These are phyloP conservation scores for Brachypodius melanocephalos DNA, from an alignment of 2,113 vertebrate genomes.

Conservation along the genomic window DNA sequence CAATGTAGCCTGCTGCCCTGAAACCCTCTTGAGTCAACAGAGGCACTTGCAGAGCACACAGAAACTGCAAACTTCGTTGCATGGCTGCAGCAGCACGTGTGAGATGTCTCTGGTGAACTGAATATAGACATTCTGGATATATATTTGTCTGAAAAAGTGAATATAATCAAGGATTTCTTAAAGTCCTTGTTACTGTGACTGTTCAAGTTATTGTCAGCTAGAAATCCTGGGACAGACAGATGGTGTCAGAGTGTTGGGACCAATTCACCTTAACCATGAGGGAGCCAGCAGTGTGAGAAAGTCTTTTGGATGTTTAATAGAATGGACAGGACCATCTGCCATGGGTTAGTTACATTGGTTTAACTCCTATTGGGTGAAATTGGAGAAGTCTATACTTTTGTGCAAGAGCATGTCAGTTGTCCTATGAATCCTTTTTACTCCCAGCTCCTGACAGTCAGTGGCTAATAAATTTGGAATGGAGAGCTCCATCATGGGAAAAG, in stretches of 20 bases:
- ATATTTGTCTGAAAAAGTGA: neutral
- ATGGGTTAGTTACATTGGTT: neutral
- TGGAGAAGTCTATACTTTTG: neutral
- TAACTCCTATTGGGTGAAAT: neutral
- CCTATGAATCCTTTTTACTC: neutral
- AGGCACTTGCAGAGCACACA: neutral
- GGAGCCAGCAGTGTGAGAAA: neutral
- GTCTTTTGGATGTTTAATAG: neutral
- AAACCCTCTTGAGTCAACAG: neutral
- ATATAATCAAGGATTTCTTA: neutral
- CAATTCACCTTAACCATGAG: neutral
- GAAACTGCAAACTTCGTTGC: neutral
- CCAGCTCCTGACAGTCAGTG: fast-evolving
- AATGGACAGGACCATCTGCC: neutral
- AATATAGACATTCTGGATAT: neutral
- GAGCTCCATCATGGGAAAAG: neutral
- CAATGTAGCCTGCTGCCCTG: neutral
- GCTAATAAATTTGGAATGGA: neutral
- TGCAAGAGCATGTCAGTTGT: neutral
- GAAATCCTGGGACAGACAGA: neutral
- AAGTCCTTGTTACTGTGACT: neutral
- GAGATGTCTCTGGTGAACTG: neutral
- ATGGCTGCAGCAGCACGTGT: neutral
- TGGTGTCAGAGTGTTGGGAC: neutral
- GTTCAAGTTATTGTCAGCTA: neutral